Evolutionary conservation across 2,797 vertebrate genomes (phyloP).

Genomic region (Falco berigora): DNA sequence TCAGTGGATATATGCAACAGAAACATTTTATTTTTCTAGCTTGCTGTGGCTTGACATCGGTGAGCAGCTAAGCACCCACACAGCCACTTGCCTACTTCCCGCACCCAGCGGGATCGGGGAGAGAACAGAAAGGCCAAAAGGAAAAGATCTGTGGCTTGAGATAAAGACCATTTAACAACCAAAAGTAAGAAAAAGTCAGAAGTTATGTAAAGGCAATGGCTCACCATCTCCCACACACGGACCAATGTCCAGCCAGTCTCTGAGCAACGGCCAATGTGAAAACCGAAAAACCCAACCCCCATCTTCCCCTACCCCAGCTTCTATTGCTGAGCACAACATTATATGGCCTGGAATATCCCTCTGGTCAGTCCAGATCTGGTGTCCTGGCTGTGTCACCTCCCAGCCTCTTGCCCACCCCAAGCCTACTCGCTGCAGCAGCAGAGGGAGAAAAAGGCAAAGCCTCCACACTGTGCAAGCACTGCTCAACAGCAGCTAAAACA

Average conservation of each 20-base stretch:
- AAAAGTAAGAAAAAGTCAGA: background rate
- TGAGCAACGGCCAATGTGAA: accelerated
- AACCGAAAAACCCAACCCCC: background rate
- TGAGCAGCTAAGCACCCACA: background rate
- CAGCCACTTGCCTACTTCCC: background rate
- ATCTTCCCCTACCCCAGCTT: background rate
- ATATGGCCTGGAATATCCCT: background rate
- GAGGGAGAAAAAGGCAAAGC: background rate
- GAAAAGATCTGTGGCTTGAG: background rate
- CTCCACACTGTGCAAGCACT: background rate
- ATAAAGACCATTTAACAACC: background rate
- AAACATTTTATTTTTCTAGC: background rate
- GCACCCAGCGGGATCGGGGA: accelerated
- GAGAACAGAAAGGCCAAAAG: background rate
- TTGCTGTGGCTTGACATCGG: background rate
- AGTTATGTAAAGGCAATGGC: background rate
- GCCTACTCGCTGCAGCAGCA: accelerated
- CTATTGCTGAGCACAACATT: background rate
- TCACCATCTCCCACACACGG: background rate
- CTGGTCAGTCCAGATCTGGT: background rate
- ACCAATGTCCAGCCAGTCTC: background rate
- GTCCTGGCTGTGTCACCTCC: background rate
- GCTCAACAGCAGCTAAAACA: background rate
- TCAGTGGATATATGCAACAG: background rate
- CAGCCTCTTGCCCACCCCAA: background rate